Conservation (phyloP, 2,113 vertebrate species). For the Cyanoliseus patagonus region DNA sequence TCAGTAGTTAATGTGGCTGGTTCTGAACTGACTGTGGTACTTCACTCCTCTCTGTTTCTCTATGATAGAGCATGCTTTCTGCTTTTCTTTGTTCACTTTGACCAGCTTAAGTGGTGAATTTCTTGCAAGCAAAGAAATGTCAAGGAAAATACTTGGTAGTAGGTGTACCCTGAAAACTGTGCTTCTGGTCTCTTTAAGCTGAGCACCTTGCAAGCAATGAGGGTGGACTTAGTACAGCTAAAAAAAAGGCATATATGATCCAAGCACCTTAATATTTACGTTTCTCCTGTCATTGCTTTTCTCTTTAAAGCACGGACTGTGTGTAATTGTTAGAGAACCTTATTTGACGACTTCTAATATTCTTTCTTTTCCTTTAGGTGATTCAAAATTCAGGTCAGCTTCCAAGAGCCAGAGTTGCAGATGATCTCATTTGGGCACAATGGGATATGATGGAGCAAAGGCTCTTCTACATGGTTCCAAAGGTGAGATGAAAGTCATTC, state of each 20-base stretch:
- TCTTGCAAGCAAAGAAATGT: background rate
- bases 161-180: background rate
- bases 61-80: background rate
- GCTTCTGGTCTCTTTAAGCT: background rate
- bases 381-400: constrained; percentile 82
- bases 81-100: background rate
- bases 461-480: constrained; percentile 84
- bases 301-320: background rate
- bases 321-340: background rate
- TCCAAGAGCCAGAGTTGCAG: constrained; percentile 83
- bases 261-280: background rate
- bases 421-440: constrained; percentile 91
- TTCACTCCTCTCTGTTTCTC: background rate
- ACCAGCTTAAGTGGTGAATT: background rate
- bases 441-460: constrained; percentile 91
- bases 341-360: background rate
- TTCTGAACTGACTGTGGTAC: background rate
- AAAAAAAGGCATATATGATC: background rate
- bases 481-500: constrained; percentile 69
- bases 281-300: background rate
- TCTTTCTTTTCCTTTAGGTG: constrained; percentile 73
- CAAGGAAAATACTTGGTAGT: background rate
- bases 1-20: background rate
- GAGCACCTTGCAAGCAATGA: background rate
- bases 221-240: background rate